Evolutionary conservation across 1,140 invertebrate genomes (phyloP), one percentile per base, ranked within the genome.

Genomic region (Psix sp.): DNA sequence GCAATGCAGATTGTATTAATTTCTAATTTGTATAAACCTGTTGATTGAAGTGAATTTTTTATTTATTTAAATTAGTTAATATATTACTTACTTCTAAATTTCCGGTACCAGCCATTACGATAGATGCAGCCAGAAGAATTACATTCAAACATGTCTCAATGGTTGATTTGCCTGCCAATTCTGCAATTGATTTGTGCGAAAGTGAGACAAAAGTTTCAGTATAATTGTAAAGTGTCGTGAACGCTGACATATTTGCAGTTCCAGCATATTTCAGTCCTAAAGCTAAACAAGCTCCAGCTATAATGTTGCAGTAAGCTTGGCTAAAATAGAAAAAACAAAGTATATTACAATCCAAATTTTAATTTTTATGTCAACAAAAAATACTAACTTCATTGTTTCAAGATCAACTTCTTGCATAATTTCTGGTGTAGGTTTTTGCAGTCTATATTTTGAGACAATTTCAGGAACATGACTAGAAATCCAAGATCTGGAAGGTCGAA

Each of bases 221-320:
- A 82, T 91, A 93, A 75, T 91, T 88, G 40, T 92, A 88, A 2
- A 96, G 87, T 0, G 93, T 93, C 77, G 92, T 89, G 59, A 93
- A 94, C 1, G 97, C 97, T 49, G 92, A 89, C 54, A 91, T 87
- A 84, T 96, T 93, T 35, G 94, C 94, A 4, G 96, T 94, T 35
- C 98, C 98, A 10, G 97, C 97, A 88, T 94, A 99, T 77, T 95
- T 94, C 5, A 99, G 87, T 1, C 96, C 97, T 60, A 99, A 85
- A n/a, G 95, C 94, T 88, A 99, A 94, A 80, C 96, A 96, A 6
- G 95, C 95, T 21, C 97, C 98, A 20, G 96, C 94, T 40, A 98
- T 90, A 56, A 98, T 97, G 83, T 98, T 98, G 84, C 96, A 98
- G 86, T 97, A 98, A 0, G 96, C 96, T 89, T 99, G 97, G 78